Base-by-base conservation (phyloP, 2,113 vertebrate genomes). In the Heptranchias perlo region DNA sequence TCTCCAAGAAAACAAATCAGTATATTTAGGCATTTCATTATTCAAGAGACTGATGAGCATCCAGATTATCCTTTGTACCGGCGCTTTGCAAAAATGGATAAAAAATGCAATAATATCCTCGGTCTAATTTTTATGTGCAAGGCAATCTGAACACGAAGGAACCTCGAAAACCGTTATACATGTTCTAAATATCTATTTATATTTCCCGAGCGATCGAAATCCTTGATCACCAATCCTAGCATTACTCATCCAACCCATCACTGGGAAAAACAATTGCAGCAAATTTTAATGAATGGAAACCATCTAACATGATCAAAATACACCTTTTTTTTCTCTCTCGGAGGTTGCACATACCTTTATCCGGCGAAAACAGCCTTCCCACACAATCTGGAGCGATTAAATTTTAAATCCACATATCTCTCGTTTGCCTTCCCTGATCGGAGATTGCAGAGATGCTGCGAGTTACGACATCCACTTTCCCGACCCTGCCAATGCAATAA, bases 401-500 rank as follows among this genome's bases (percentile, higher is more conserved):
- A 31, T 61, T 91, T 91, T 91, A 91, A 91, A 91, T 91, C 87
- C 87, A 91, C 87, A 91, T 35, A 58, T 91, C 13, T 69, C 39
- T 82, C 78, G 69, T 10, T 73, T n/a, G n/a, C 73, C 5, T 21
- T n/a, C 21, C 69, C 69, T n/a, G 73, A 7, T 78, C 35, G 39
- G n/a, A 82, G 78, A n/a, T 4, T 14, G 28, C 52, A n/a, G 49
- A 25, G 86, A 54, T 89, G 87, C 28, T 35, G 52, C 87, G 11
- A 91, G 52, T 91, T 8, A 31, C 23, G 86, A 52, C 47, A 35
- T 91, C 87, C 52, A 31, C 52, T 11, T 11, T 84, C 44, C 31
- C 31, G 54, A 31, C 10, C 13, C 87, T 91, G 52, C 52, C 54
- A 91, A 91, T 18, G 87, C n/a, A 91, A 58, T 58, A 91, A 61